Conservation (phyloP, 2,113 vertebrate genomes). For the Lethenteron reissneri region DNA sequence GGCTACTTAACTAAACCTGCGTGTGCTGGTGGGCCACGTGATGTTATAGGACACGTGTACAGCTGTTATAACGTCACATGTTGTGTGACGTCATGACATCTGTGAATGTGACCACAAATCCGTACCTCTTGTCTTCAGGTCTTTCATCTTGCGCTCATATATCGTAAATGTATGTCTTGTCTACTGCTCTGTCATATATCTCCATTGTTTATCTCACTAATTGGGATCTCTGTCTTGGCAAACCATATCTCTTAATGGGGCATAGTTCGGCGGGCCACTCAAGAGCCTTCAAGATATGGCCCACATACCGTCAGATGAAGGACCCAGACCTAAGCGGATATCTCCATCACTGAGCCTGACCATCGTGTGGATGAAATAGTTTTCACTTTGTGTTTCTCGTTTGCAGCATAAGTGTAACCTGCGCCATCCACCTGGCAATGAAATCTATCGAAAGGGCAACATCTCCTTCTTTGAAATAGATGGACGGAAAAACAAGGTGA, state of each 20-base stretch:
- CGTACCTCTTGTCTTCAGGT: background rate
- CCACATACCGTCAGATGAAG: no score
- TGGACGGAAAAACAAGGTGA: constrained; percentile 73
- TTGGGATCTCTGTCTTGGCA: no score
- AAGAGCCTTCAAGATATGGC: no score
- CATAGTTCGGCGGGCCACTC: background rate
- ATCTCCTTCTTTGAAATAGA: constrained; percentile 89
- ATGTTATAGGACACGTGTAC: background rate
- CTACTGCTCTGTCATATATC: no score
- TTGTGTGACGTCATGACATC: constrained; percentile 1
- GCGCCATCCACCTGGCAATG: constrained; percentile 65
- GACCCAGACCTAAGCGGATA: no score
- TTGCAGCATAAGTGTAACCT: constrained; percentile 57
- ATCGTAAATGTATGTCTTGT: background rate
- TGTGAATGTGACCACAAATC: background rate
- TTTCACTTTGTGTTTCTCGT: no score
- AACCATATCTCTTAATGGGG: background rate
- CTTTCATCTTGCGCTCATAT: background rate
- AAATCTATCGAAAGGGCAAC: constrained; percentile 77
- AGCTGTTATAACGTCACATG: background rate
- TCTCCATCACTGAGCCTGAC: no score
- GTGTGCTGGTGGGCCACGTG: background rate
- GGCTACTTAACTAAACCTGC: no score
- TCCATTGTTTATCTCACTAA: no score
- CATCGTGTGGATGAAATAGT: no score